Evolutionary conservation across 2,797 vertebrate genomes (phyloP), one percentile per base, ranked within the genome.

Genomic region (Lophius americanus): DNA sequence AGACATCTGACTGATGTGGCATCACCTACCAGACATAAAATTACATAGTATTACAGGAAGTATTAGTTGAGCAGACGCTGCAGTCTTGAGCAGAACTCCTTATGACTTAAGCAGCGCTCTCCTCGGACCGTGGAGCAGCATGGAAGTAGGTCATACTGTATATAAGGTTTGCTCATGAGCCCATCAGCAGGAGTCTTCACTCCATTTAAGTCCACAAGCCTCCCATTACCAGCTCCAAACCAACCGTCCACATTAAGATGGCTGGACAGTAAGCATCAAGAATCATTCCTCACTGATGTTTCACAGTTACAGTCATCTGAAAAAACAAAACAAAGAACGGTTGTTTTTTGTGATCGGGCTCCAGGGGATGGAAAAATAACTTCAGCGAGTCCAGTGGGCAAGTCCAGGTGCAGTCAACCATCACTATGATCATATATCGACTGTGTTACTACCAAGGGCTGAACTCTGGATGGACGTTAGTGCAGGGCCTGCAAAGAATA

Each of bases 341-440:
- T 68, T 13, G 60, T 48, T 42, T 80, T 87, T 72, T 73, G 79
- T 65, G 76, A 81, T 79, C 55, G 60, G 47, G 69, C 62, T 84
- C 36, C 32, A 14, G 35, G 13, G 81, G 60, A 84, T 76, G 85
- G 86, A 89, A 90, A 75, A 85, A 88, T 76, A 56, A 89, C 65
- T 82, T 85, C 74, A 83, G 61, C 32, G 54, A 82, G 73, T 51
- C 60, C 74, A 23, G 52, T 9, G 49, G 78, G 66, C 50, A 38
- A 5, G 68, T 75, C 82, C 79, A 85, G 83, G 83, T 73, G 75
- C 69, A 83, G 73, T 81, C 78, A 84, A 75, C 60, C 68, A 5
- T 83, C 83, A 64, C 49, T 84, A 57, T 32, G 84, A 84, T 87
- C 81, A 86, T 76, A 54, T 69, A 65, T 68, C 65, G 49, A 69